These are phyloP conservation scores for Aricia agestis DNA, from an alignment of 1,140 invertebrate species.

Conservation along the genomic window DNA sequence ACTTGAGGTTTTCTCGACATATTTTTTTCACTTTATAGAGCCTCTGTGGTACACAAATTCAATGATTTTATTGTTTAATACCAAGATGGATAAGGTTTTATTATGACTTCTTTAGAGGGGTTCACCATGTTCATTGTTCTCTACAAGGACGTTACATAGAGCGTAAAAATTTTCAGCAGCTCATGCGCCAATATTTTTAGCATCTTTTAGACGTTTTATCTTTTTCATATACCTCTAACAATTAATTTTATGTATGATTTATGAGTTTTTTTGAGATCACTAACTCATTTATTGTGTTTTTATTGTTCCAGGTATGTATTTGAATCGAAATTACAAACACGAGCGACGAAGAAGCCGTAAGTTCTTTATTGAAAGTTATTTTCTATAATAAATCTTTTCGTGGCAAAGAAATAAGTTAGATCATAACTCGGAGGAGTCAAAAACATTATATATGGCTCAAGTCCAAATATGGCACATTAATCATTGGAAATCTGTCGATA, in stretches of 20 bases:
- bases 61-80: too few relatives aligned
- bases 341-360: background rate
- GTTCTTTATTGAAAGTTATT: constrained; percentile 8
- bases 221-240: too few relatives aligned
- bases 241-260: background rate
- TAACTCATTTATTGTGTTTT: constrained; percentile 6
- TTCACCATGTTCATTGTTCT: background rate
- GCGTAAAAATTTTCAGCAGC: background rate
- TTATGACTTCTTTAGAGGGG: background rate
- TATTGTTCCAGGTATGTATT: constrained; percentile 30
- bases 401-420: constrained; percentile 8
- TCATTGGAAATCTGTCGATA: constrained; percentile 44
- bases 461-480: constrained; percentile 48
- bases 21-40: constrained; percentile 13
- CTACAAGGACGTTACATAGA: background rate
- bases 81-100: too few relatives aligned
- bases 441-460: constrained; percentile 38
- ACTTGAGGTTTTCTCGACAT: constrained; percentile 13
- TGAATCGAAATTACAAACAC: background rate
- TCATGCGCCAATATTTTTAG: background rate
- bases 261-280: background rate
- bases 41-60: background rate
- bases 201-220: background rate
- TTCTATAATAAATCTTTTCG: background rate
- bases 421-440: constrained; percentile 22